phyloP scores from a whole-genome alignment of 2,113 vertebrate genomes.

The Mugil cephalus region DNA sequence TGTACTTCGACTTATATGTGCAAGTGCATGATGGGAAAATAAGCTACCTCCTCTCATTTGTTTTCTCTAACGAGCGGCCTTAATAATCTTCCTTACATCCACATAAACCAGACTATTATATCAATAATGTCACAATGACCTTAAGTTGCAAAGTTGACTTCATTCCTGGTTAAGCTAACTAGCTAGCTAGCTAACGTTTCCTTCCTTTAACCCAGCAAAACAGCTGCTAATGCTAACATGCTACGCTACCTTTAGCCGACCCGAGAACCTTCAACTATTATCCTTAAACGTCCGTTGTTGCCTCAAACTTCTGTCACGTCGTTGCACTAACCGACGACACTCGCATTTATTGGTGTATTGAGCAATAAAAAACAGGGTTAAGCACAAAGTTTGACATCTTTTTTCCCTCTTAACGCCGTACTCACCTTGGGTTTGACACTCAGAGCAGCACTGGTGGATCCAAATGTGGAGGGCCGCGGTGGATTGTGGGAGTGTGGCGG shows the following conservation, averaged over 20 bases:
- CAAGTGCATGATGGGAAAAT: too few species aligned
- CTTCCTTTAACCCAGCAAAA: background rate
- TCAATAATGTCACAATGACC: background rate
- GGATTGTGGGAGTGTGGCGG: slow-evolving; percentile 63
- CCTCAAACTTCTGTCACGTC: too few species aligned
- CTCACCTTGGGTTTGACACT: slow-evolving; percentile 81
- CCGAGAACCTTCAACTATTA: background rate
- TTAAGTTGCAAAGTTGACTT: accelerated
- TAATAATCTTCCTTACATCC: too few species aligned
- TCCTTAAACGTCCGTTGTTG: background rate
- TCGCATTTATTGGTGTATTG: too few species aligned
- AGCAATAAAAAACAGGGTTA: accelerated
- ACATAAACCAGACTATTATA: background rate
- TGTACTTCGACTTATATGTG: too few species aligned
- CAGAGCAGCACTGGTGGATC: background rate
- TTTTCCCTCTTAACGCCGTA: background rate
- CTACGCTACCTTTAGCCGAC: slow-evolving; percentile 29
- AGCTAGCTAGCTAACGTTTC: background rate
- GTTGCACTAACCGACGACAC: accelerated
- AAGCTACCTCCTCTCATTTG: too few species aligned
- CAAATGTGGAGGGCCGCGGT: slow-evolving; percentile 56
- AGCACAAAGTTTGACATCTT: background rate
- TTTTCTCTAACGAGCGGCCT: too few species aligned
- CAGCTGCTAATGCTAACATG: slow-evolving; percentile 22
- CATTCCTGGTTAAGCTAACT: background rate